phyloP scores from a whole-genome alignment of 2,113 vertebrate species.

The Smithornis capensis region DNA sequence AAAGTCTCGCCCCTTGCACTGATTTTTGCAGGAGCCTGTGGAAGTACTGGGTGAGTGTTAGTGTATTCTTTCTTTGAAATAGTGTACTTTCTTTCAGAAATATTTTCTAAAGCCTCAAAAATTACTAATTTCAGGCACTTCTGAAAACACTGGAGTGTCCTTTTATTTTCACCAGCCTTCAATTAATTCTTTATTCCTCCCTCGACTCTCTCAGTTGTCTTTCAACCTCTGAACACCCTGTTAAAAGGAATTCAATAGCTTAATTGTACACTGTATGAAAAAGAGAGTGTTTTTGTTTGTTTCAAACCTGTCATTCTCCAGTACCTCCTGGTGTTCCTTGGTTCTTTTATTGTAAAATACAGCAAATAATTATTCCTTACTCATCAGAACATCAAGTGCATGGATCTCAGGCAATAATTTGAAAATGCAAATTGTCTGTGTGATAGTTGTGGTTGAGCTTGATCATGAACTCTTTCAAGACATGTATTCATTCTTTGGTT shows the following conservation, averaged over 20 bases:
- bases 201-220: background rate
- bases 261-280: background rate
- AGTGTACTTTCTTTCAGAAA: background rate
- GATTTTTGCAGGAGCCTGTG: background rate
- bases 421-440: background rate
- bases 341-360: background rate
- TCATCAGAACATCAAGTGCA: background rate
- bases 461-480: background rate
- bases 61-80: background rate
- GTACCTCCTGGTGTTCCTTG: background rate
- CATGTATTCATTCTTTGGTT: background rate
- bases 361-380: background rate
- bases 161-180: background rate
- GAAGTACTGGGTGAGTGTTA: background rate
- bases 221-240: background rate
- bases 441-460: background rate
- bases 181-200: background rate
- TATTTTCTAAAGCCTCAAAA: background rate
- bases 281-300: background rate
- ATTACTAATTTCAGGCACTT: background rate
- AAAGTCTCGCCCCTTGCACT: background rate
- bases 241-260: background rate
- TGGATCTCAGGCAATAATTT: background rate
- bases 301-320: background rate
- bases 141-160: background rate